Conservation (phyloP, 2,888 invertebrate species). For the Netelia melanura region DNA sequence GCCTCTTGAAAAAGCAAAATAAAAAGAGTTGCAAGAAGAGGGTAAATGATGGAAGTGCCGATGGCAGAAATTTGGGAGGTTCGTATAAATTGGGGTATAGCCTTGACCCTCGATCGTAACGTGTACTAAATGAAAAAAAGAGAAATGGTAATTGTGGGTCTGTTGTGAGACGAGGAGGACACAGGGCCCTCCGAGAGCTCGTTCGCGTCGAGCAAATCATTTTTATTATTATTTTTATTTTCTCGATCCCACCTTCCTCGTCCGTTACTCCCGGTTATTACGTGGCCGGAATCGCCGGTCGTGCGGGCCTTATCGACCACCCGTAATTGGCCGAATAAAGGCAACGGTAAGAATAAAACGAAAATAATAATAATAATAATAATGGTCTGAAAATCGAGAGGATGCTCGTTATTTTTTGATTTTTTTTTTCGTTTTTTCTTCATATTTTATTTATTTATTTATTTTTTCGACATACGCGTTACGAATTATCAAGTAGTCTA, state of each 20-base stretch:
- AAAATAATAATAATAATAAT: neutral
- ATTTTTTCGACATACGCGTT: neutral
- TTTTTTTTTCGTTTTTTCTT: neutral
- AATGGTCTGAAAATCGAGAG: neutral
- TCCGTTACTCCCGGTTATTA: constrained; percentile 54
- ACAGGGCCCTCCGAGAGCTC: constrained; percentile 7
- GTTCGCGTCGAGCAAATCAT: constrained; percentile 7
- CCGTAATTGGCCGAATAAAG: constrained; percentile 61
- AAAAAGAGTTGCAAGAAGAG: neutral
- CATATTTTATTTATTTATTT: neutral
- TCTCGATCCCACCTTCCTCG: constrained; percentile 38
- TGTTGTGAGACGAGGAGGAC: constrained; percentile 26
- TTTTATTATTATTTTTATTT: constrained; percentile 25
- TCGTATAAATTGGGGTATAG: constrained; percentile 65
- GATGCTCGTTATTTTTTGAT: neutral
- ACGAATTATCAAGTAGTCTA: neutral
- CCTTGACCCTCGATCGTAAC: constrained; percentile 76
- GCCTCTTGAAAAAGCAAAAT: neutral
- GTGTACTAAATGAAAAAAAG: constrained; percentile 53
- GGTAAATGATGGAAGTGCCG: constrained; percentile 7
- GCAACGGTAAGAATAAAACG: constrained; percentile 20
- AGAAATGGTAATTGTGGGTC: constrained; percentile 76
- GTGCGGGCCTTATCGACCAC: constrained; percentile 56
- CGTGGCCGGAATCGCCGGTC: constrained; percentile 57
- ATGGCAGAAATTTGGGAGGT: constrained; percentile 26